Conservation (phyloP, 2,113 vertebrate species). For the Cephalopholis sonnerati region DNA sequence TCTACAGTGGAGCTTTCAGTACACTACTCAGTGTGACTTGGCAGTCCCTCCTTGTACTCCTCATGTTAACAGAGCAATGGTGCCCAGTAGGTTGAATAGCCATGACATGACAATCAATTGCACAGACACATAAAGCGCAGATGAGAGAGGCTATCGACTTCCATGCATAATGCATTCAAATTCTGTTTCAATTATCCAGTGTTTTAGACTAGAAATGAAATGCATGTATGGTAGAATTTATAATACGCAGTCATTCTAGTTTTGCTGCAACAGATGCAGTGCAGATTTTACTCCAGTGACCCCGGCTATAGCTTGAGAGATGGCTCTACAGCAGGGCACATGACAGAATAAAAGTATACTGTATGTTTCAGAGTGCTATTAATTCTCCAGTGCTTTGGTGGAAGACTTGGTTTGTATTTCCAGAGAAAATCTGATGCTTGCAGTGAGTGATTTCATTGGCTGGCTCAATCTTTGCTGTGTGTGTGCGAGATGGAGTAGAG, state of each 20-base stretch:
- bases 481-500: neutral
- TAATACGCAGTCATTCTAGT: constrained; percentile 28
- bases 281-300: constrained; percentile 22
- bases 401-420: constrained; percentile 35
- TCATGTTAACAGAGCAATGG: constrained; percentile 51
- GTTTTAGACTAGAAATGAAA: constrained; percentile 31
- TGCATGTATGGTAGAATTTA: constrained; percentile 4
- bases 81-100: constrained; percentile 31
- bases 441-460: constrained; percentile 55
- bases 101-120: constrained; percentile 61
- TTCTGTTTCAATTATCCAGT: constrained; percentile 43
- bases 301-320: neutral
- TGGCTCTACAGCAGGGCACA: constrained; percentile 13
- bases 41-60: constrained; percentile 30
- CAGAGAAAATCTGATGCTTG: constrained; percentile 51
- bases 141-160: constrained; percentile 24
- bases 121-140: constrained; percentile 18
- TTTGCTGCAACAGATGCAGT: constrained; percentile 25
- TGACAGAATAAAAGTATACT: constrained; percentile 29
- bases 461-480: constrained; percentile 31
- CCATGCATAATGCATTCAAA: constrained; percentile 54
- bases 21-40: constrained; percentile 43
- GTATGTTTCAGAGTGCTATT: constrained; percentile 45
- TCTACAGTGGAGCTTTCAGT: constrained; percentile 50
- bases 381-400: constrained; percentile 26